phyloP scores from a whole-genome alignment of 1,140 invertebrate species.

The Diabrotica virgifera region DNA sequence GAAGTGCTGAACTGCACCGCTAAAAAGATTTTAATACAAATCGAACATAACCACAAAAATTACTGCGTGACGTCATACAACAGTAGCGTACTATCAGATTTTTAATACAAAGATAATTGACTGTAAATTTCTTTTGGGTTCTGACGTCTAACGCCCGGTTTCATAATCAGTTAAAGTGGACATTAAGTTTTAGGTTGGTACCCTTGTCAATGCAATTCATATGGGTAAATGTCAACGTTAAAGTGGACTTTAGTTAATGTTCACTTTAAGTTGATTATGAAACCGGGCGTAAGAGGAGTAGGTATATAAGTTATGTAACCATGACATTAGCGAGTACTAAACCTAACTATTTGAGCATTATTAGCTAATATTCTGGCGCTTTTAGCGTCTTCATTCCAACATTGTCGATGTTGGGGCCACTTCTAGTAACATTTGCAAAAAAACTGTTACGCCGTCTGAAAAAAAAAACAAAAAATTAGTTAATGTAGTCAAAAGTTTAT shows the following conservation, averaged over 20 bases:
- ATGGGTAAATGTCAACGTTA: too few species aligned
- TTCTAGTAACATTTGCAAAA: slow-evolving; percentile 86
- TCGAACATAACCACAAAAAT: slow-evolving; percentile 3
- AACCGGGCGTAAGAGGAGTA: too few species aligned
- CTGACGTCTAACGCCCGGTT: background rate
- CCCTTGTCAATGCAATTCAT: too few species aligned
- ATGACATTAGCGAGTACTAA: background rate
- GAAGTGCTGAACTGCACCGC: too few species aligned
- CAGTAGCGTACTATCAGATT: background rate
- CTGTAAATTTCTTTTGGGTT: background rate
- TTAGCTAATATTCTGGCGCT: slow-evolving; percentile 4
- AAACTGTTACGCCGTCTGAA: slow-evolving; percentile 83
- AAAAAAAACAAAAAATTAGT: background rate
- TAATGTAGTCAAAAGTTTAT: too few species aligned
- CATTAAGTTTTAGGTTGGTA: too few species aligned
- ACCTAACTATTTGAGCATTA: slow-evolving; percentile 5
- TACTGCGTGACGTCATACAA: background rate
- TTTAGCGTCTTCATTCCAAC: slow-evolving; percentile 44
- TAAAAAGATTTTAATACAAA: too few species aligned
- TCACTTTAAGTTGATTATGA: too few species aligned
- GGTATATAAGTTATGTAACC: background rate
- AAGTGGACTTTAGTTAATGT: too few species aligned
- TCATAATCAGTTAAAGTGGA: too few species aligned
- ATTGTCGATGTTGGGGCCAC: slow-evolving; percentile 84
- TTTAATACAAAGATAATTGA: background rate